Conservation (phyloP, 2,797 vertebrate genomes). For the Crenichthys baileyi region DNA sequence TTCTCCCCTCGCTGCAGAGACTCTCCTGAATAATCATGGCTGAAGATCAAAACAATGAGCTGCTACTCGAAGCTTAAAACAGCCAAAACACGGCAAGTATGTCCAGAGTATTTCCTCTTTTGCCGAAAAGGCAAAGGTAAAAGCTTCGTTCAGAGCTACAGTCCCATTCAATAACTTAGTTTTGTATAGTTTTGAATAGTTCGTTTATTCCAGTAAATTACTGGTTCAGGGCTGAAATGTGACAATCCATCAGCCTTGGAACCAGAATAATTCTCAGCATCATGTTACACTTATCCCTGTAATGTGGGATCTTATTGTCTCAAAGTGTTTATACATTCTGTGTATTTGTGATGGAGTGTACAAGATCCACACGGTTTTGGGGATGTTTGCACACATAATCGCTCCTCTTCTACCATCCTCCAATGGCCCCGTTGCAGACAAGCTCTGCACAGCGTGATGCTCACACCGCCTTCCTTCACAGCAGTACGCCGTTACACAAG, state of each 20-base stretch:
- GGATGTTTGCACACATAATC: background rate
- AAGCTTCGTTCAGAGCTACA: too few species aligned
- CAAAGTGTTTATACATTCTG: conserved; percentile 8
- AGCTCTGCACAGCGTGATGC: conserved; percentile 16
- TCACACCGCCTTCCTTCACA: conserved; percentile 32
- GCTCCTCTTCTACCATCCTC: conserved; percentile 13
- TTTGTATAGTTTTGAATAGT: background rate
- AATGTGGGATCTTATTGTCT: background rate
- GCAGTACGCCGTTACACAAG: conserved; percentile 33
- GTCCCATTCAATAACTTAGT: background rate
- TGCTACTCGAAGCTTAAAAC: background rate
- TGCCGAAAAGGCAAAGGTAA: too few species aligned
- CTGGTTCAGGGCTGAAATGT: background rate
- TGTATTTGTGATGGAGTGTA: background rate
- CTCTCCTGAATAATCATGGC: background rate
- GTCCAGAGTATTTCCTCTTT: background rate
- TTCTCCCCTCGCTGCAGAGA: background rate
- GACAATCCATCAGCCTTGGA: conserved; percentile 1
- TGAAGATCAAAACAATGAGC: background rate
- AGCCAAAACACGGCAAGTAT: background rate
- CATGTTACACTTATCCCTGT: conserved; percentile 1
- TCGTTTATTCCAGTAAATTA: background rate
- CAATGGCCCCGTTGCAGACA: conserved; percentile 15
- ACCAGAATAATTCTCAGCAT: conserved; percentile 13
- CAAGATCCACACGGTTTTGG: background rate